phyloP scores from a whole-genome alignment of 1,140 invertebrate genomes.

The Choristoneura fumiferana region DNA sequence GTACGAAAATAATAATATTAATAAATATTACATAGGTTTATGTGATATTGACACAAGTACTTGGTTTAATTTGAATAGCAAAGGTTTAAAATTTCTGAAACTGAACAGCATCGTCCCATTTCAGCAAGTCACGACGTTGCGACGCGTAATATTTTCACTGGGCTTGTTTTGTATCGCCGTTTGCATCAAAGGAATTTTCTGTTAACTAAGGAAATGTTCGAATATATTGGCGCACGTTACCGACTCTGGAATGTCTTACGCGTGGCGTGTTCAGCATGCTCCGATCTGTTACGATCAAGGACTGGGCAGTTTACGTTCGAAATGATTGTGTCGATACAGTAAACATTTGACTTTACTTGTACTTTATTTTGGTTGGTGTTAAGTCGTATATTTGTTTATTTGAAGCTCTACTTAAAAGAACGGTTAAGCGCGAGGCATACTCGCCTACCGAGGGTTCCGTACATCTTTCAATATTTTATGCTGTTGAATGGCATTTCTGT shows the following conservation, averaged over 20 bases:
- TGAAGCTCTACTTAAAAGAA: no score
- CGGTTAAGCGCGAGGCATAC: no score
- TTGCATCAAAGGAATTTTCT: constrained; percentile 68
- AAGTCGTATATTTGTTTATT: no score
- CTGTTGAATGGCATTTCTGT: no score
- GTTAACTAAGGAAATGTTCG: constrained; percentile 51
- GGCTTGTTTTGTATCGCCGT: constrained; percentile 53
- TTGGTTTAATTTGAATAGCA: no score
- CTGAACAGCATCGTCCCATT: not conserved
- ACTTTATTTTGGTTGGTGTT: no score
- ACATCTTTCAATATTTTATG: no score
- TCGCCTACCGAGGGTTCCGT: no score
- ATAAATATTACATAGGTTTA: no score
- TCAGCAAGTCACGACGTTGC: constrained; percentile 35
- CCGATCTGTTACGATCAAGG: constrained; percentile 17
- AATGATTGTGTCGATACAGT: constrained; percentile 17
- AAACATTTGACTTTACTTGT: constrained; percentile 4
- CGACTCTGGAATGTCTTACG: constrained; percentile 44
- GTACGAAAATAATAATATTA: no score
- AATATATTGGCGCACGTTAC: constrained; percentile 38
- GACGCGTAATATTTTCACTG: constrained; percentile 56
- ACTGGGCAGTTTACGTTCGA: constrained; percentile 8
- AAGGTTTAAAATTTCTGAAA: constrained; percentile 5
- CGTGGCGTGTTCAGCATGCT: constrained; percentile 19
- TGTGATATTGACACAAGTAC: no score